Base-by-base conservation (phyloP, 1,140 invertebrate genomes). In the Ips nitidus region DNA sequence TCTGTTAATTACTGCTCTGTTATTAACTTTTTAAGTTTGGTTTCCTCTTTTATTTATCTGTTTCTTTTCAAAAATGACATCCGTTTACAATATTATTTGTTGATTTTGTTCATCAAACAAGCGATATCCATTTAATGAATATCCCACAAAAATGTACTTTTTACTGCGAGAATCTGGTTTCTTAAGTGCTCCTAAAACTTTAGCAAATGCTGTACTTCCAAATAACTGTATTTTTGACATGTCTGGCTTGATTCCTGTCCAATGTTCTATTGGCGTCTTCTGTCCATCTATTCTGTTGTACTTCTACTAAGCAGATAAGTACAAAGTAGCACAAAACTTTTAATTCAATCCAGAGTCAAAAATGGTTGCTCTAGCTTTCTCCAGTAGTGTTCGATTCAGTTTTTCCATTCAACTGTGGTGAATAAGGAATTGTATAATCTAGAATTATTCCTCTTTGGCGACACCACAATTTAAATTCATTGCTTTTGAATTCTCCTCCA, bases 331-430 rank as follows among this genome's bases (percentile, higher is more conserved):
- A n/a, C 77, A 80, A 56, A 80, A 66, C 52, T 69, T 37, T 59
- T 75, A 74, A 40, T 57, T 41, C 37, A 76, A 42, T 37, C 73
- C 63, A 40, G 74, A 61, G 3, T 75, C 73, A 43, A 71, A 66
- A 22, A 83, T 52, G 0, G 22, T 0, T 22, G 22, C 22, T 22
- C 22, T 22, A 22, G 22, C 22, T 22, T 22, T 22, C 22, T 80
- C 73, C 2, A 75, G 57, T 1, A 82, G 22, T 0, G 75, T 80
- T 61, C 80, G 40, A 61, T 83, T 82, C 3, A 75, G 68, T 39
- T 81, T 69, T 64, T 41, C 80, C 81, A 75, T 83, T 83, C 64
- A 75, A 66, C 66, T 80, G 69, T 50, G 82, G 78, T 6, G 76
- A 70, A 66, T 79, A 75, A 36, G 74, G 70, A 8, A 74, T 60